Base-by-base conservation (phyloP, 2,888 invertebrate species). In the Philhelius pedissequus region DNA sequence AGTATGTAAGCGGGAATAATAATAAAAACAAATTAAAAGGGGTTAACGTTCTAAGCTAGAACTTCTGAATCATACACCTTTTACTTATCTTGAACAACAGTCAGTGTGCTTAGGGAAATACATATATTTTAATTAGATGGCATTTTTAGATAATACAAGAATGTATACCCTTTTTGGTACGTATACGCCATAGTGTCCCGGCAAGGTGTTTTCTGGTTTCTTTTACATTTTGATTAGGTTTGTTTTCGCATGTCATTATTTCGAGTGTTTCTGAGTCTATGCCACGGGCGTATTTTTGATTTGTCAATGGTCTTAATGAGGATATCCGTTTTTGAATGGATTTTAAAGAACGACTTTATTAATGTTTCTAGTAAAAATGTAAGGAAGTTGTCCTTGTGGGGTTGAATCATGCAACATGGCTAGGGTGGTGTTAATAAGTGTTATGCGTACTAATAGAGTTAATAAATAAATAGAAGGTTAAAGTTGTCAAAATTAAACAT, bases 51-150 rank as follows among this genome's bases (percentile, higher is more conserved):
- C 13, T 6, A 0, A 3, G 13, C 22, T 48, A 48, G 22, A 3
- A 25, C 13, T 15, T 43, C 6, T 32, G 54, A 32, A 22, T 15
- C 62, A 43, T 32, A 54, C 64, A 54, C 25, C 25, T 2, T 30
- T 35, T 25, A 54, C 15, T 7, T 5, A 22, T 32, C 18, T 40
- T n/a, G 18, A 30, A n/a, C n/a, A n/a, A n/a, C n/a, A n/a, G n/a
- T n/a, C n/a, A 15, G 20, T 35, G 7, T 38, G 22, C 25, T n/a
- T n/a, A 11, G 20, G 7, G n/a, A 48, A 35, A 35, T 30, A 27
- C 11, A 66, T 30, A 27, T 6, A 66, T 75, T 75, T 56, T 56
- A 75, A 66, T 56, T 66, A 56, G 25, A 75, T 56, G 9, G 22
- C 45, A 48, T 58, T 68, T 50, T 30, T 25, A 48, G 35, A 30